phyloP scores from a whole-genome alignment of 2,888 invertebrate genomes.

The Pinctada fucata region DNA sequence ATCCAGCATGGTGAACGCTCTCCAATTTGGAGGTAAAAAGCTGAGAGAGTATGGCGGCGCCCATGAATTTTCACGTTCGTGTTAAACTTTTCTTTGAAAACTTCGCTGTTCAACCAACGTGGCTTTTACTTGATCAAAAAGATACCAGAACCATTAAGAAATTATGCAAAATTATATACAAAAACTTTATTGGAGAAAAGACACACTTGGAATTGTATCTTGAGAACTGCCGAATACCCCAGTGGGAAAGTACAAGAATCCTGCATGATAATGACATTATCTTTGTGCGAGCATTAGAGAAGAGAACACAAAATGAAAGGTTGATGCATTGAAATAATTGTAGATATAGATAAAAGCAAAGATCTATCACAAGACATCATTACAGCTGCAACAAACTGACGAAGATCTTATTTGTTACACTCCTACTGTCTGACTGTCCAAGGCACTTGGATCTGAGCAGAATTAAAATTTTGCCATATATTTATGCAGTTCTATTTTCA shows the following conservation, averaged over 20 bases:
- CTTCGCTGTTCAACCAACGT: constrained; percentile 38
- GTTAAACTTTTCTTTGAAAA: constrained; percentile 51
- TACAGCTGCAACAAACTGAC: too few species aligned
- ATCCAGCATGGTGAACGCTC: constrained; percentile 3
- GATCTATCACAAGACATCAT: neutral
- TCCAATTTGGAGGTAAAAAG: constrained; percentile 13
- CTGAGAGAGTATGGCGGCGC: constrained; percentile 48
- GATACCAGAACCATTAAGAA: constrained; percentile 26
- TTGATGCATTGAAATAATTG: neutral
- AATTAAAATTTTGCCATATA: too few species aligned
- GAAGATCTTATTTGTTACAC: too few species aligned
- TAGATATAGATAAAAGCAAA: neutral
- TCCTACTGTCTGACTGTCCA: too few species aligned
- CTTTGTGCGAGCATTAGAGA: constrained; percentile 25
- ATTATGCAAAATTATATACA: constrained; percentile 25
- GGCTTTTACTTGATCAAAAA: constrained; percentile 48
- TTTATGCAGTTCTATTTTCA: too few species aligned
- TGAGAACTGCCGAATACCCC: constrained; percentile 44
- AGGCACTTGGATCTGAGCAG: too few species aligned
- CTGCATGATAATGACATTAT: constrained; percentile 50
- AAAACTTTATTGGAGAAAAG: constrained; percentile 17
- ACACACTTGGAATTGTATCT: constrained; percentile 35
- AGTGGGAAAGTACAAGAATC: constrained; percentile 44
- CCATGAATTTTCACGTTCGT: constrained; percentile 46
- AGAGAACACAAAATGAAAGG: neutral